phyloP scores from a whole-genome alignment of 2,113 vertebrate genomes.

The Salvator merianae region DNA sequence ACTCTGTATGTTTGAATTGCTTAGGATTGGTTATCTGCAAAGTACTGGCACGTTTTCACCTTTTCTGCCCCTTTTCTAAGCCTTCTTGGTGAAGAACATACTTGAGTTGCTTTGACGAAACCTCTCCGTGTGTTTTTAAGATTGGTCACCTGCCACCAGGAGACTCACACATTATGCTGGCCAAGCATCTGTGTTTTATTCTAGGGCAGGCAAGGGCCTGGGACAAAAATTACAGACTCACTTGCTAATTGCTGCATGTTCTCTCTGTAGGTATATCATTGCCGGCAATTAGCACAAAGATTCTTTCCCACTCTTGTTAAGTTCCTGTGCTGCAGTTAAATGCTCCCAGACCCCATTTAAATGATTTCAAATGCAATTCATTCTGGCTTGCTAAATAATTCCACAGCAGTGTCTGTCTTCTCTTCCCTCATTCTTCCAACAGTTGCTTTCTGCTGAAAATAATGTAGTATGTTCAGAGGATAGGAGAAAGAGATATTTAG shows the following conservation, averaged over 20 bases:
- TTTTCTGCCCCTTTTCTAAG: not conserved
- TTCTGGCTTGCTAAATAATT: slow-evolving; percentile 83
- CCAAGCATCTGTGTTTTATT: slow-evolving; percentile 45
- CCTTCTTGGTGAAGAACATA: not conserved
- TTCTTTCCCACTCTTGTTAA: slow-evolving; percentile 81
- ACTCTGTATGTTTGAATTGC: not conserved
- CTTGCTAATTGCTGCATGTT: slow-evolving; percentile 73
- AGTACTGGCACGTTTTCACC: not conserved
- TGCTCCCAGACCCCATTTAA: slow-evolving; percentile 84
- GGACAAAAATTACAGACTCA: slow-evolving; percentile 70
- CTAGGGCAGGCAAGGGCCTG: slow-evolving; percentile 52
- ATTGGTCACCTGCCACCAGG: slow-evolving; percentile 42
- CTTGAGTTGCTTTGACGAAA: not conserved
- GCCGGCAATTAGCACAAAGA: slow-evolving; percentile 80
- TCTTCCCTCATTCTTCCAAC: slow-evolving; percentile 62
- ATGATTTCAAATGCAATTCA: slow-evolving; percentile 83
- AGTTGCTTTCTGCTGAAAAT: slow-evolving; percentile 61
- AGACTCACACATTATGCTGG: slow-evolving; percentile 31
- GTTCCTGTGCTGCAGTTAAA: slow-evolving; percentile 80
- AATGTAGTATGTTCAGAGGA: not conserved
- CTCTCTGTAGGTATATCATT: slow-evolving; percentile 77
- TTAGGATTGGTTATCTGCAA: not conserved
- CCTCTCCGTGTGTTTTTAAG: not conserved
- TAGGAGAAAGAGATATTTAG: not conserved
- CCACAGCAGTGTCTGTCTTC: slow-evolving; percentile 71